phyloP scores from a whole-genome alignment of 2,113 vertebrate genomes.

The Dicrurus megarhynchus region DNA sequence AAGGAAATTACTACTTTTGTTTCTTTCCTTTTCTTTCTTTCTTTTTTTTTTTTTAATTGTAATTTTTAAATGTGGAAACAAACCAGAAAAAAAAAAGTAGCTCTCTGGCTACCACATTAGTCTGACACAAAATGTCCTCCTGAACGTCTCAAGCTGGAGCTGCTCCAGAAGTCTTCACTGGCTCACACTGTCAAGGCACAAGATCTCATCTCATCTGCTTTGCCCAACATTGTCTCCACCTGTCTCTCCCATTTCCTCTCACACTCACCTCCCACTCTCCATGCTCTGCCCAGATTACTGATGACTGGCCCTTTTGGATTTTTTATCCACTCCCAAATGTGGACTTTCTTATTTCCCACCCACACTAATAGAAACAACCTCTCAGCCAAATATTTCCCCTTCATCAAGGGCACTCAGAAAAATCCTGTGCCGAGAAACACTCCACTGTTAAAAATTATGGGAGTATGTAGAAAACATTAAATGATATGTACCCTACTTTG shows the following conservation, averaged over 20 bases:
- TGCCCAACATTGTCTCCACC: neutral
- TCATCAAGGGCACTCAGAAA: neutral
- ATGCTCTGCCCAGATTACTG: neutral
- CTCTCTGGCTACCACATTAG: neutral
- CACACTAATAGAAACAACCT: neutral
- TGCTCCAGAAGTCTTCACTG: neutral
- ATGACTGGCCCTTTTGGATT: neutral
- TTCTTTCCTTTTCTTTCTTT: too few species aligned
- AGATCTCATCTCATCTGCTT: neutral
- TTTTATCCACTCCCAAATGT: neutral
- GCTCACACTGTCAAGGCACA: neutral
- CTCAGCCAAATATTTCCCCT: neutral
- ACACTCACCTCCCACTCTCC: neutral
- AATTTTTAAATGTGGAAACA: neutral
- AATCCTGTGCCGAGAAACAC: neutral
- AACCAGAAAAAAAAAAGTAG: neutral
- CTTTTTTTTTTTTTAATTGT: neutral
- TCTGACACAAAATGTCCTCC: neutral
- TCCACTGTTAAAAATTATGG: neutral
- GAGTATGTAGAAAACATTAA: neutral
- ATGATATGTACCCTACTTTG: accelerated
- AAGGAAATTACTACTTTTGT: neutral
- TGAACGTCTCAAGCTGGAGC: neutral
- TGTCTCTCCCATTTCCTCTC: neutral
- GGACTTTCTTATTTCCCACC: neutral